Evolutionary conservation across 53 echinoderm and acorn worm genomes (phyloP).

Genomic region (Zoroaster sp.): DNA sequence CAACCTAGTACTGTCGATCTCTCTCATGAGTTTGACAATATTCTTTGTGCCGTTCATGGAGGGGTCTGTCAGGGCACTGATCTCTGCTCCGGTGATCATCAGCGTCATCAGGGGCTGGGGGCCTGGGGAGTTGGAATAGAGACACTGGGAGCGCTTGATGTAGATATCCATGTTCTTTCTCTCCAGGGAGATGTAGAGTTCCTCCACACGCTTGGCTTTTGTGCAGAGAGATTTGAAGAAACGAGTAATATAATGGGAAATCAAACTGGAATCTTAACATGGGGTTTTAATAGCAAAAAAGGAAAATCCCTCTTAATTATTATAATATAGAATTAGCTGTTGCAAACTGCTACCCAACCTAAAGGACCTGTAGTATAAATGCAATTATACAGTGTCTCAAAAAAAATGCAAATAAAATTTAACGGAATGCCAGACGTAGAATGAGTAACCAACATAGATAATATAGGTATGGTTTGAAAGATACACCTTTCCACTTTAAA

Average conservation of each 20-base stretch:
- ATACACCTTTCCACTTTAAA: no score
- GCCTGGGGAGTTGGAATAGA: slow-evolving; percentile 79
- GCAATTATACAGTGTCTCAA: no score
- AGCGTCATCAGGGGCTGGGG: slow-evolving; percentile 79
- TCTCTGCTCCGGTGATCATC: slow-evolving; percentile 69
- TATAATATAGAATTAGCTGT: no score
- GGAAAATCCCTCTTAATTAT: no score
- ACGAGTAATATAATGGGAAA: background rate
- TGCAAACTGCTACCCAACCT: no score
- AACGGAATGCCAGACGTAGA: no score
- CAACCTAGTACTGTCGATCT: slow-evolving; percentile 89
- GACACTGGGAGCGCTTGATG: slow-evolving; percentile 87
- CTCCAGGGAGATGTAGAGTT: slow-evolving; percentile 84
- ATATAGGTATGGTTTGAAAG: no score
- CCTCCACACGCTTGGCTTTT: slow-evolving; percentile 81
- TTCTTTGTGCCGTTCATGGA: slow-evolving; percentile 93
- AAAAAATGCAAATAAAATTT: no score
- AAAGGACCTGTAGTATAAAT: no score
- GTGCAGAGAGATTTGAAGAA: background rate
- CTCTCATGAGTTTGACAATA: slow-evolving; percentile 87
- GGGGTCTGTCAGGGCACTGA: slow-evolving; percentile 82
- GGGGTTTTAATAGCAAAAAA: no score
- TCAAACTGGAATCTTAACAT: no score
- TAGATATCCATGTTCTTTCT: slow-evolving; percentile 97
- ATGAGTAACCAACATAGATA: no score